These are phyloP conservation scores for Ormyrus labotus DNA, from an alignment of 2,888 invertebrate genomes.

Conservation along the genomic window DNA sequence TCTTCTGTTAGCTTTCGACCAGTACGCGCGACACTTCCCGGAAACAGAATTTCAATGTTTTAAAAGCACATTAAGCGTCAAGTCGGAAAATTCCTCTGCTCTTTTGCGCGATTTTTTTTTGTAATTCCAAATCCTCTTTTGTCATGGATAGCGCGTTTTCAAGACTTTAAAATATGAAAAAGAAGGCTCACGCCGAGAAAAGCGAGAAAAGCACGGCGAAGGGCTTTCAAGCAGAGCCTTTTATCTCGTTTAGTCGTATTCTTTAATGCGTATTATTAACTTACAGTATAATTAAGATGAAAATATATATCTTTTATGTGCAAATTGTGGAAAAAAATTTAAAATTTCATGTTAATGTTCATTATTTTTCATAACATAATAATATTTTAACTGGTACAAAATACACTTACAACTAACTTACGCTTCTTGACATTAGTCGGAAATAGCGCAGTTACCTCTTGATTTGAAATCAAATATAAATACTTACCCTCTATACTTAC, in stretches of 20 bases:
- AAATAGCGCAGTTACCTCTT: too few species aligned
- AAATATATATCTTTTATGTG: conserved; percentile 9
- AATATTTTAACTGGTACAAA: too few species aligned
- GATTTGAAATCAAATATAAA: too few species aligned
- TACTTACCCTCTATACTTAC: too few species aligned
- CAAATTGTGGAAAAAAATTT: neutral
- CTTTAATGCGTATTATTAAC: conserved; percentile 17
- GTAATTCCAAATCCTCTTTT: conserved; percentile 13
- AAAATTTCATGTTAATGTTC: neutral
- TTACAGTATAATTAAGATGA: conserved; percentile 17
- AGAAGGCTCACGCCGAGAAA: neutral
- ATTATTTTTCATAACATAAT: neutral
- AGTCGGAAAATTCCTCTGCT: conserved; percentile 4
- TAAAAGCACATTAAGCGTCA: neutral
- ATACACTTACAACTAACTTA: too few species aligned
- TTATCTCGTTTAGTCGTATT: conserved; percentile 12
- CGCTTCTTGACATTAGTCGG: too few species aligned
- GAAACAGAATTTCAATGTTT: conserved; percentile 24
- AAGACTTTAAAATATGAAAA: neutral
- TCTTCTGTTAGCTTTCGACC: neutral
- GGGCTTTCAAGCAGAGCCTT: neutral
- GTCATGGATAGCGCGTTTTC: conserved; percentile 1
- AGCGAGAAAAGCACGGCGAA: neutral
- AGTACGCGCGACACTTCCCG: conserved; percentile 1
- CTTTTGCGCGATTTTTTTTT: neutral